Base-by-base conservation (phyloP, 2,888 invertebrate species). In the Athalia circularis region DNA sequence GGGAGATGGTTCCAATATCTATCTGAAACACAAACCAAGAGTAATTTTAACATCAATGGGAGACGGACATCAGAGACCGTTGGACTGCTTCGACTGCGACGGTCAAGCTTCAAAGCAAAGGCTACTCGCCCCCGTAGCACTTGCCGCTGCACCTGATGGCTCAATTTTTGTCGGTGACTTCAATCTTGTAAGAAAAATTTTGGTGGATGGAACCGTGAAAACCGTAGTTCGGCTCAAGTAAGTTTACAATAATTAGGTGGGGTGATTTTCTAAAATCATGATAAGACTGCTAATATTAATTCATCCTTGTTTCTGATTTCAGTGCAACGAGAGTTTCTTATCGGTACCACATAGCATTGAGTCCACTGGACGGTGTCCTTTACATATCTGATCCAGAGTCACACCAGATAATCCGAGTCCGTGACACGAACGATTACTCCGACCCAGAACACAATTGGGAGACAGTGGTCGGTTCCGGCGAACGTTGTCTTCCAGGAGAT, bases 321-420 rank as follows among this genome's bases (percentile, higher is more conserved):
- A 97, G 98, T 88, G 96, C 97, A 43, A 97, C 97, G 0, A 93
- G 97, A 86, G 98, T 98, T 0, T 97, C 98, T 0, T 98, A 99
- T 91, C 95, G 98, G 78, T 99, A 99, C 90, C 98, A 98, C 92
- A 96, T 99, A 94, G 97, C 98, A 0, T 92, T 99, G 64, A 98
- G 98, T 85, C 99, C 99, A 0, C 92, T 98, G 11, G 98, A 98
- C 89, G 98, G 98, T 47, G 95, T 95, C 1, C 93, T 99, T 8
- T 99, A 98, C 92, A 97, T 99, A 85, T 98, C 99, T 0, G 98
- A 99, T 89, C 98, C 98, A 0, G 98, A 98, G 89, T 96, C 97
- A 0, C 97, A 98, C 90, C 98, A 98, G 90, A 98, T 98, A 83
- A 95, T 98, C 80, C 94, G 95, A 82, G 97, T 97, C 0, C 93